These are phyloP conservation scores for Nasonia giraulti DNA, from an alignment of 1,140 invertebrate genomes.

Conservation along the genomic window DNA sequence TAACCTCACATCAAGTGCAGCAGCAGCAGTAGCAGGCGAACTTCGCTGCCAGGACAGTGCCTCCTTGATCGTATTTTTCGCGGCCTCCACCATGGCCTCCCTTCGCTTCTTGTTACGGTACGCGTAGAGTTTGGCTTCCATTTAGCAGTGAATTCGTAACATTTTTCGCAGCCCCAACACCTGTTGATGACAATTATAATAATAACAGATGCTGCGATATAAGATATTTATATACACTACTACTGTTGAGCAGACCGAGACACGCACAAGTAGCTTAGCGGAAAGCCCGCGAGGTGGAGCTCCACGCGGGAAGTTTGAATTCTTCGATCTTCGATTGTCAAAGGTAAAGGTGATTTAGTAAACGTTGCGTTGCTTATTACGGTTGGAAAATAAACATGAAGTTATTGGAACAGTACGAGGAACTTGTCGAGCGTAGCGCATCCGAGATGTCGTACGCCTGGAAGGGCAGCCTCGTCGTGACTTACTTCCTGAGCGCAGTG, in stretches of 20 bases:
- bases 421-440: conserved; percentile 57
- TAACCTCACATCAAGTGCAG: conserved; percentile 62
- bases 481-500: conserved; percentile 51
- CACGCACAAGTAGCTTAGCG: background rate
- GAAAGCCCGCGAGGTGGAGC: background rate
- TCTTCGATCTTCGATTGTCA: background rate
- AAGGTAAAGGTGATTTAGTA: background rate
- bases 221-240: too few species aligned
- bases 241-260: background rate
- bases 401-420: conserved; percentile 56
- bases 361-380: background rate
- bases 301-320: background rate
- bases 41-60: conserved; percentile 57
- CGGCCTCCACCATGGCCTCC: conserved; percentile 60
- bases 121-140: conserved; percentile 62
- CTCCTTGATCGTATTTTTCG: conserved; percentile 58
- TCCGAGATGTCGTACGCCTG: conserved; percentile 59
- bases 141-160: conserved; percentile 28
- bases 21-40: conserved; percentile 14
- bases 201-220: background rate
- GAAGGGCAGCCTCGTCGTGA: conserved; percentile 56
- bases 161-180: conserved; percentile 11
- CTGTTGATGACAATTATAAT: conserved; percentile 28
- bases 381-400: conserved; percentile 41
- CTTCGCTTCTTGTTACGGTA: conserved; percentile 62